Evolutionary conservation across 1,140 invertebrate genomes (phyloP), one percentile per base, ranked within the genome.

Genomic region (Melanaphis sacchari): DNA sequence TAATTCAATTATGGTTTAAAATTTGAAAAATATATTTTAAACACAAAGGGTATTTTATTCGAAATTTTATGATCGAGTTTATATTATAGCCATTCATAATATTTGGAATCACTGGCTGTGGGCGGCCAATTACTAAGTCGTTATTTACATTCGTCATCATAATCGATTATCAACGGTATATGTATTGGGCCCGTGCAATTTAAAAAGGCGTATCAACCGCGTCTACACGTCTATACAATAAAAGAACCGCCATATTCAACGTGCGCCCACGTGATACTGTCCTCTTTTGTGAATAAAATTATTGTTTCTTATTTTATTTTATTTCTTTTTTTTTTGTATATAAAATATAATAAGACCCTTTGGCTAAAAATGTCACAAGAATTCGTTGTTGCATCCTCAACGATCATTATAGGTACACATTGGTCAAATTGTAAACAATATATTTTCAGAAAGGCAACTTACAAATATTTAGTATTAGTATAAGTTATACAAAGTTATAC

Each of bases 101-200:
- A 54, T 54, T 90, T 22, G 36, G 85, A 36, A 18, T 49, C 88
- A 54, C 9, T 54, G 88, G 88, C 88, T 40, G 88, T 40, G 49
- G 88, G 88, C 88, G 88, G 49, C 52, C 88, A 90, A 90, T 90
- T 90, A 90, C 49, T 59, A 54, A 90, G 38, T 59, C 88, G 88
- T 59, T 90, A 90, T 90, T 90, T 90, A 90, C 52, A 59, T 90
- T 90, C 88, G 88, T 90, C 88, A 90, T 90, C 85, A 54, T 90
- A 90, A 90, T 90, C 88, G 88, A 90, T 90, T 90, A 59, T 54
- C 52, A 31, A 90, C 88, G 49, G 88, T 59, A 40, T 59, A 40
- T 36, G 52, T 40, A 59, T 59, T 54, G 49, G 88, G 24, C 38
- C 36, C 52, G 88, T 90, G 52, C 36, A 59, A 59, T 90, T 90